Evolutionary conservation across 2,888 invertebrate species (phyloP), one percentile per base, ranked within the genome.

Genomic region (Alitta virens): DNA sequence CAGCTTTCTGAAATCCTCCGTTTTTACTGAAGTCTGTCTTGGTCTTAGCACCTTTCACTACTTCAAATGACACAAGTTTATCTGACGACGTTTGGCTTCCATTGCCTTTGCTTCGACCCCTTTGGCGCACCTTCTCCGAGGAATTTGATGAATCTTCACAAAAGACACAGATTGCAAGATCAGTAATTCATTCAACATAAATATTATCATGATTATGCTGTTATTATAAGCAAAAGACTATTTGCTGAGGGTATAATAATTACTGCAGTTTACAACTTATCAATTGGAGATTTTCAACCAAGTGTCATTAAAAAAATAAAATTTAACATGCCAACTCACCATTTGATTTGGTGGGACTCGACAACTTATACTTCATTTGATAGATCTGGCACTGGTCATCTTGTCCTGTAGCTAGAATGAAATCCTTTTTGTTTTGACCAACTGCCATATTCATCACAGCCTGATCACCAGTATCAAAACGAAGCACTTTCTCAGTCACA

Each of bases 371-470:
- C 67, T 75, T 76, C 46, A 80, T 62, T 16, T 71, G 66, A 62
- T 76, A 79, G 12, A 79, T 53, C 43, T 72, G 72, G 64, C 80
- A 80, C 27, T 93, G 91, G 68, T 91, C 92, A 83, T 95, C 94
- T 83, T 94, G 91, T 0, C 96, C 96, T 9, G 93, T 93, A 1
- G 91, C 91, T 56, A 95, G 83, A 82, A 89, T 90, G 16, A 89
- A 89, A 74, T 88, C 87, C 72, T 90, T 90, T 50, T 88, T 88
- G 68, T 79, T 76, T 70, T 86, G 89, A 64, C 86, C 87, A 3
- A 91, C 88, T 0, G 91, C 88, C 78, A 91, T 91, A 77, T 94
- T 94, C 95, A 95, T 95, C 0, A 94, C 92, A 76, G 75, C 72
- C 62, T 77, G 74, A 23, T 65, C 62, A 5, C 77, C 81, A 1